Base-by-base conservation (phyloP, 2,113 vertebrate genomes). In the Anhinga anhinga region DNA sequence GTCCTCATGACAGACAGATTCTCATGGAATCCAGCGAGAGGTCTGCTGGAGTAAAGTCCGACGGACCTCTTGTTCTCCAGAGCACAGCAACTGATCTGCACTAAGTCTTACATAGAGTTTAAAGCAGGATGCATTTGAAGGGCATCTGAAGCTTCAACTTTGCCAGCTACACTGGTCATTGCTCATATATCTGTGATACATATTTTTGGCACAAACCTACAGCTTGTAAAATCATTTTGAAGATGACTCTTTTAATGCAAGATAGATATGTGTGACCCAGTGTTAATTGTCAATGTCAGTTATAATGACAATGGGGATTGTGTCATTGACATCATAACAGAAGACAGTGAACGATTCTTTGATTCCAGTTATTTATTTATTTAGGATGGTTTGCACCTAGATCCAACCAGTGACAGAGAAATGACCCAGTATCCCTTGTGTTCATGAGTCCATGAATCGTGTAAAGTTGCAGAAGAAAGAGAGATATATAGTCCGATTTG, bases 271-370 rank as follows among this genome's bases (percentile, higher is more conserved):
- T 87, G 82, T 97, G 97, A 97, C 95, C 96, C 88, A 89, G 59
- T 94, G 94, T 97, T 98, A 98, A 97, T 97, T 97, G 97, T 77
- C 69, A 26, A 94, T 95, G 94, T 97, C 96, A 96, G 93, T 97
- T 97, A 97, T 96, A 97, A 96, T 97, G 96, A 97, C 97, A 97
- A 86, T 67, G 84, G 87, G 95, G 85, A 96, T 97, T 95, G 93
- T 96, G 97, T 96, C 97, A 97, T 88, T 97, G 95, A 95, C 91
- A 97, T 94, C 91, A 59, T 83, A 97, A 94, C 76, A 97, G 95
- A 88, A 91, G 85, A 93, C 87, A 95, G 84, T n/a, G 86, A 97
- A 87, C 11, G 21, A 84, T 96, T 94, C 96, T 97, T 96, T 96
- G 89, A 96, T 97, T 96, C 92, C 70, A 25, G 29, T 82, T 93